These are phyloP conservation scores for Leucosticte australis DNA, from an alignment of 2,113 vertebrate species.

Conservation along the genomic window DNA sequence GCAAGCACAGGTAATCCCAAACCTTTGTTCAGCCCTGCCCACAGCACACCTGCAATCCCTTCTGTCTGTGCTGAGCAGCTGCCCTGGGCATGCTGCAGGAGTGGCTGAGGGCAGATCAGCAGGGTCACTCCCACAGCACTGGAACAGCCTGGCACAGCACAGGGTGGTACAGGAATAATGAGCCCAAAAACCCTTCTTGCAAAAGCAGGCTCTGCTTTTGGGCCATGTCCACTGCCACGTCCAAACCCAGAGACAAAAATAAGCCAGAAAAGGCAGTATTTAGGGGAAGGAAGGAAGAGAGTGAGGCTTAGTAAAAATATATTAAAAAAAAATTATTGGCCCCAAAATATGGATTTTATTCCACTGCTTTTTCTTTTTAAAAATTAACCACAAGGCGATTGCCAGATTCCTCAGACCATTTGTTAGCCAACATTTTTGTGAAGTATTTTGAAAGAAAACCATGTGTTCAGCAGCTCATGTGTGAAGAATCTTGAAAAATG, in stretches of 20 bases:
- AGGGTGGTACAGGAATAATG: not conserved
- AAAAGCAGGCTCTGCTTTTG: not conserved
- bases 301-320: not conserved
- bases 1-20: not conserved
- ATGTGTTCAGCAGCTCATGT: constrained; percentile 45
- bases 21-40: not conserved
- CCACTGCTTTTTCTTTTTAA: constrained; percentile 19
- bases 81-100: not conserved
- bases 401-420: constrained; percentile 4
- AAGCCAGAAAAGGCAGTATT: not conserved
- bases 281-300: not conserved
- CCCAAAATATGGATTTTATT: not conserved
- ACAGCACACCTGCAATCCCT: not conserved
- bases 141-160: not conserved
- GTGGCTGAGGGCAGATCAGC: not conserved
- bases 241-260: not conserved
- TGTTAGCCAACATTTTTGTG: constrained; percentile 49
- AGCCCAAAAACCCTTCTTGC: not conserved
- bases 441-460: constrained; percentile 54
- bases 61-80: not conserved
- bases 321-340: not conserved
- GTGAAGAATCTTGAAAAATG: constrained; percentile 38
- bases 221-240: not conserved
- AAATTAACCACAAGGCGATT: not conserved
- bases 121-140: not conserved